These are phyloP conservation scores for Camelus bactrianus DNA, from an alignment of 2,113 vertebrate species.

Conservation along the genomic window DNA sequence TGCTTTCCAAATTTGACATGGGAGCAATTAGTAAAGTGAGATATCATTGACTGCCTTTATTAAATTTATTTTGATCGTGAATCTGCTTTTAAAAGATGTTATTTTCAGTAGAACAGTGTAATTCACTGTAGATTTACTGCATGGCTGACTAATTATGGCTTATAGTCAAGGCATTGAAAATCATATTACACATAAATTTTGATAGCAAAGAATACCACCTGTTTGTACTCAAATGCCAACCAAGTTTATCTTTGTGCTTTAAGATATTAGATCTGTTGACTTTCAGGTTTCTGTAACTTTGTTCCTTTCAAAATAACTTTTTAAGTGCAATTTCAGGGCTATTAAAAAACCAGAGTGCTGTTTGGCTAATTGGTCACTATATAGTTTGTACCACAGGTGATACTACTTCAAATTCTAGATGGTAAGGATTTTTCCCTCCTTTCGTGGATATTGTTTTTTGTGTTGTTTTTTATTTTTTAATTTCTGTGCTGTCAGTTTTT, in stretches of 20 bases:
- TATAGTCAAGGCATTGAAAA: slow-evolving; percentile 56
- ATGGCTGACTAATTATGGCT: slow-evolving; percentile 13
- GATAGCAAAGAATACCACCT: background rate
- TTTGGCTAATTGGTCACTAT: background rate
- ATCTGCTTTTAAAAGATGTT: slow-evolving; percentile 39
- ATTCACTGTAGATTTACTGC: slow-evolving; percentile 7
- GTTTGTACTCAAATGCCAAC: background rate
- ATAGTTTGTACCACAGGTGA: background rate
- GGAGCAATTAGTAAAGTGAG: background rate
- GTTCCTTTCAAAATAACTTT: background rate
- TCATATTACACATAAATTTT: slow-evolving; percentile 46
- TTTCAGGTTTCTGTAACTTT: slow-evolving; percentile 26
- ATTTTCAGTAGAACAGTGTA: slow-evolving; percentile 49
- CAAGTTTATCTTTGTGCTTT: slow-evolving; percentile 5
- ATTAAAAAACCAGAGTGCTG: background rate
- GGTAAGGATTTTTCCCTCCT: background rate
- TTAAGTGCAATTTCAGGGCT: background rate
- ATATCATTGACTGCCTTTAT: background rate
- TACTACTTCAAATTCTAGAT: background rate
- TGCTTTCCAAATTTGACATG: slow-evolving; percentile 36
- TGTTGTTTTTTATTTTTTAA: background rate
- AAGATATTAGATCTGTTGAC: background rate
- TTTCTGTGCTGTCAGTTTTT: slow-evolving; percentile 36
- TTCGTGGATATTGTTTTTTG: background rate
- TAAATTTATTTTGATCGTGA: slow-evolving; percentile 56